Conservation (phyloP, 2,113 vertebrate genomes). For the Arothron firmamentum region DNA sequence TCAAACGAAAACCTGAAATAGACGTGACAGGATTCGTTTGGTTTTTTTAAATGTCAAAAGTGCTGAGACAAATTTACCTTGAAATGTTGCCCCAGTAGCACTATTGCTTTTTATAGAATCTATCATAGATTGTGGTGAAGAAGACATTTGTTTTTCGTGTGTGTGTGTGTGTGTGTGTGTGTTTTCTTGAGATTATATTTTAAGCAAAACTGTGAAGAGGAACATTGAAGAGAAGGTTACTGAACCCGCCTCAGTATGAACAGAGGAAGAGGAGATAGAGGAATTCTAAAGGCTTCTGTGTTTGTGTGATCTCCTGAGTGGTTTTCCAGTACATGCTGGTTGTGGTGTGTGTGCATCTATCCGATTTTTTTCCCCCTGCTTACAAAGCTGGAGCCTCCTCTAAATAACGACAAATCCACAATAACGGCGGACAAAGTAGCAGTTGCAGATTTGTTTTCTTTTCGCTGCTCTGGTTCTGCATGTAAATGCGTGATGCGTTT, state of each 20-base stretch:
- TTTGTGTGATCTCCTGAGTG: slow-evolving; percentile 11
- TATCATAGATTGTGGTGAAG: slow-evolving; percentile 36
- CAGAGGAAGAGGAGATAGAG: neutral
- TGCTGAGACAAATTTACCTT: slow-evolving; percentile 68
- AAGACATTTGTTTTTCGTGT: slow-evolving; percentile 16
- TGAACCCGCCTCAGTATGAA: slow-evolving; percentile 25
- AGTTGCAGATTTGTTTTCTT: neutral
- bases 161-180: slow-evolving; percentile 10
- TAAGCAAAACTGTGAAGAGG: slow-evolving; percentile 14
- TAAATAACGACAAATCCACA: neutral
- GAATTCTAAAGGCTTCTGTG: slow-evolving; percentile 1
- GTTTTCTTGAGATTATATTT: slow-evolving; percentile 37
- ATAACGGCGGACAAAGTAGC: neutral
- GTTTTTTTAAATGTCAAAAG: slow-evolving; percentile 58
- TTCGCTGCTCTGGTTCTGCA: no score
- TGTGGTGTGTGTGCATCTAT: no score
- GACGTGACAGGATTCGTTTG: slow-evolving; percentile 68
- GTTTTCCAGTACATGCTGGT: neutral
- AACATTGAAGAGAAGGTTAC: slow-evolving; percentile 33
- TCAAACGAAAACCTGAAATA: slow-evolving; percentile 55
- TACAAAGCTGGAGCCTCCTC: no score
- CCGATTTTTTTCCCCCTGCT: no score
- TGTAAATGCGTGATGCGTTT: no score
- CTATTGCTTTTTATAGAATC: slow-evolving; percentile 62
- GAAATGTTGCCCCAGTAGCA: slow-evolving; percentile 59